These are phyloP conservation scores for Tenthredo livida DNA, from an alignment of 2,888 invertebrate genomes.

Conservation along the genomic window DNA sequence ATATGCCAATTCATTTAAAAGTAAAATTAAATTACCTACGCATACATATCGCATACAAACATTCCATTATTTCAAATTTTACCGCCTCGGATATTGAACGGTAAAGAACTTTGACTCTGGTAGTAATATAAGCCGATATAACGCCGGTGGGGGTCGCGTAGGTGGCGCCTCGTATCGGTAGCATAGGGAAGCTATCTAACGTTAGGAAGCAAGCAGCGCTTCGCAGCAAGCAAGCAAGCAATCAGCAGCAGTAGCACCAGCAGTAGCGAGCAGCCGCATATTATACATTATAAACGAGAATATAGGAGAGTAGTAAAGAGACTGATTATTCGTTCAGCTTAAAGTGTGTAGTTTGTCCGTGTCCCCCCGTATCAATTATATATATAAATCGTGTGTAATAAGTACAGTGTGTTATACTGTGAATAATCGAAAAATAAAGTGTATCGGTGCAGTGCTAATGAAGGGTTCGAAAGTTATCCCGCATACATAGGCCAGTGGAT, in stretches of 20 bases:
- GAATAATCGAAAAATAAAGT: not conserved
- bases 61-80: not conserved
- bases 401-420: not conserved
- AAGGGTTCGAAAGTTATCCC: not conserved
- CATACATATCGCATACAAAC: too few relatives aligned
- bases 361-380: not conserved
- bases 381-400: not conserved
- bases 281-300: not conserved
- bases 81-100: not conserved
- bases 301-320: conserved; percentile 64
- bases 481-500: conserved; percentile 15
- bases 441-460: conserved; percentile 1
- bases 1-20: too few relatives aligned
- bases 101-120: not conserved
- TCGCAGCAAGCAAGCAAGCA: not conserved
- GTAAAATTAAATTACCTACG: too few relatives aligned
- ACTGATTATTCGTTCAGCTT: conserved; percentile 69
- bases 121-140: not conserved
- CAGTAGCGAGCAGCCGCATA: not conserved
- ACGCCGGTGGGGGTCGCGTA: not conserved
- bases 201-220: conserved; percentile 12
- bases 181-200: conserved; percentile 21
- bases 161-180: conserved; percentile 31
- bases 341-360: conserved; percentile 43
- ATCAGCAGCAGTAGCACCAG: not conserved